These are phyloP conservation scores for Tyrannus savana DNA, from an alignment of 2,113 vertebrate species.

Conservation along the genomic window DNA sequence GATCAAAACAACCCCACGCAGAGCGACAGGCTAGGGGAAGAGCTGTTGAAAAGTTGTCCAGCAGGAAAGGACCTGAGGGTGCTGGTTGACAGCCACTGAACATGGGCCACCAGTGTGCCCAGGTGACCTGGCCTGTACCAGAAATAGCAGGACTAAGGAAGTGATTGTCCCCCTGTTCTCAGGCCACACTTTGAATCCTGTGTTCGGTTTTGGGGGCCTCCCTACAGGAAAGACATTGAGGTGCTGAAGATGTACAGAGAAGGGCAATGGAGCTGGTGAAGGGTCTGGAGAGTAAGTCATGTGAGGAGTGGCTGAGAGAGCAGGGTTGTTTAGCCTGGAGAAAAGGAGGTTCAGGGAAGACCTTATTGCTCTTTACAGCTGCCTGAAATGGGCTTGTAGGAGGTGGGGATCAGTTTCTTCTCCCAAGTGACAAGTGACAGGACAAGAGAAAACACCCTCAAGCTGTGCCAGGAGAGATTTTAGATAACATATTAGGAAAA, in stretches of 20 bases:
- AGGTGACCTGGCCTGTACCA: neutral
- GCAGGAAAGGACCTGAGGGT: neutral
- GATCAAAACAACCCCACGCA: neutral
- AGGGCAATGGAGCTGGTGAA: neutral
- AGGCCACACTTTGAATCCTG: neutral
- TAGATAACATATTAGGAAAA: neutral
- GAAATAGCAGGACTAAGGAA: neutral
- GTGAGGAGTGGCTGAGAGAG: neutral
- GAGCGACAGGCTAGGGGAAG: neutral
- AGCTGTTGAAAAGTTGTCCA: neutral
- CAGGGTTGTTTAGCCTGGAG: neutral
- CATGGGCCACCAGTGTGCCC: rapidly evolving
- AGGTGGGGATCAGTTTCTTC: neutral
- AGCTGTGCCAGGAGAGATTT: neutral
- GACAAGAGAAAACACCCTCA: neutral
- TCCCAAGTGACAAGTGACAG: neutral
- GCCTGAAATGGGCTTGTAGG: neutral
- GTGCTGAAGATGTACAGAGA: neutral
- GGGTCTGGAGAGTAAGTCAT: neutral
- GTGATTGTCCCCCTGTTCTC: neutral
- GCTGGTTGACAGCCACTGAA: neutral
- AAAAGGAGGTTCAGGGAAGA: neutral
- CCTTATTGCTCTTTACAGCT: neutral
- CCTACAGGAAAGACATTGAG: neutral
- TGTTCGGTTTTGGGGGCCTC: neutral